These are phyloP conservation scores for Enteromius afrohamiltoni DNA, from an alignment of 2,797 vertebrate genomes.

Conservation along the genomic window DNA sequence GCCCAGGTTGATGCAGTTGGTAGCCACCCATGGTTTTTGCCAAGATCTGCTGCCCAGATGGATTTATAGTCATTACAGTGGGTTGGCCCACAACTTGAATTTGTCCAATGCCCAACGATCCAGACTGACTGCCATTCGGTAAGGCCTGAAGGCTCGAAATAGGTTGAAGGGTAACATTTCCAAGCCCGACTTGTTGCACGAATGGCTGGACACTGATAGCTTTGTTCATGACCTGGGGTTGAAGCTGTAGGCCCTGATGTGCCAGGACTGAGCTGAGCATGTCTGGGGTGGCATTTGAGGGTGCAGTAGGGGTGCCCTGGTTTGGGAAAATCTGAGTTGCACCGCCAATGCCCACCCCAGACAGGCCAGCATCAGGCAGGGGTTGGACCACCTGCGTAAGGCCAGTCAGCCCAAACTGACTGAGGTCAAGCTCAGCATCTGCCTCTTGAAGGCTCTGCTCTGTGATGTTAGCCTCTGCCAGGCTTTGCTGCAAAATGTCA, in stretches of 20 bases:
- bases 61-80: constrained; percentile 96
- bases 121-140: constrained; percentile 90
- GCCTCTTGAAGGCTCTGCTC: constrained; percentile 94
- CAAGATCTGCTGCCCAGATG: constrained; percentile 86
- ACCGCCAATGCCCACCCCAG: constrained; percentile 75
- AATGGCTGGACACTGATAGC: constrained; percentile 94
- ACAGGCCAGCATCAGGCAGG: constrained; percentile 76
- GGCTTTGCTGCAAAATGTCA: constrained; percentile 96
- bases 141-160: constrained; percentile 90
- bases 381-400: constrained; percentile 89
- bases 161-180: constrained; percentile 94
- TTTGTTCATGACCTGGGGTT: constrained; percentile 91
- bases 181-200: constrained; percentile 89
- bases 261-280: constrained; percentile 86
- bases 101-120: constrained; percentile 88
- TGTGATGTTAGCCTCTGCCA: constrained; percentile 96
- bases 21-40: constrained; percentile 91
- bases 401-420: constrained; percentile 90
- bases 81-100: constrained; percentile 96
- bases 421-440: constrained; percentile 92
- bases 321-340: constrained; percentile 85
- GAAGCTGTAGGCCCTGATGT: constrained; percentile 82
- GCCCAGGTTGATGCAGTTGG: constrained; percentile 84
- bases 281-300: constrained; percentile 78
- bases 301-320: constrained; percentile 68